Base-by-base conservation (phyloP, 2,888 invertebrate genomes). In the Leptinotarsa juncta region DNA sequence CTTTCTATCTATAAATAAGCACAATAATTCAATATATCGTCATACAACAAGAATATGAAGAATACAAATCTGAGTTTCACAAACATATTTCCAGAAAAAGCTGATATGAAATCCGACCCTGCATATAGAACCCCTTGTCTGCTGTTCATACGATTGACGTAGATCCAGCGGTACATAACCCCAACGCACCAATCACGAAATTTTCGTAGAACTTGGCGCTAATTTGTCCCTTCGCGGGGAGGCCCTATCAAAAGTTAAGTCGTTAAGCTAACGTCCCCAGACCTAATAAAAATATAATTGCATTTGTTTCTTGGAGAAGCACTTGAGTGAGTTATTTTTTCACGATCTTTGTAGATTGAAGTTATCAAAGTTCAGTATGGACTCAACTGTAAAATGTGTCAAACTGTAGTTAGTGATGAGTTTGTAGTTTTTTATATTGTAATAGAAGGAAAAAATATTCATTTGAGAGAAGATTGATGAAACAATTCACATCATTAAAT, bases 101-200 rank as follows among this genome's bases (percentile, higher is more conserved):
- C 15, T 51, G 12, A 23, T 50, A n/a, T 23, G 5, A n/a, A 50
- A 18, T 67, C 66, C 66, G 42, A 2, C 66, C 66, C 66, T 67
- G 66, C 20, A 14, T 18, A 20, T 67, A 42, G 42, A 7, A 49
- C 23, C 50, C 20, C 26, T 15, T 15, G 15, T 26, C 26, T 15
- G 20, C 4, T 23, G 23, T 60, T 15, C 60, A 20, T 23, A 60
- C 14, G 26, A 60, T 20, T 15, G 15, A 23, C 60, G 15, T 49
- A 50, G 50, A 67, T 48, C 20, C 50, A 50, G 18, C 48, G 20
- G 20, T 66, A 23, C 49, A n/a, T 66, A 23, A 50, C 57, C 60
- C 73, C 70, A 67, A 57, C 70, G 70, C 74, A 67, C 74, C 74
- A 74, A 74, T 74, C 74, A 71, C 70, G 60, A 32, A 70, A 70